Evolutionary conservation across 2,113 vertebrate genomes (phyloP).

Genomic region (Maccullochella peelii): DNA sequence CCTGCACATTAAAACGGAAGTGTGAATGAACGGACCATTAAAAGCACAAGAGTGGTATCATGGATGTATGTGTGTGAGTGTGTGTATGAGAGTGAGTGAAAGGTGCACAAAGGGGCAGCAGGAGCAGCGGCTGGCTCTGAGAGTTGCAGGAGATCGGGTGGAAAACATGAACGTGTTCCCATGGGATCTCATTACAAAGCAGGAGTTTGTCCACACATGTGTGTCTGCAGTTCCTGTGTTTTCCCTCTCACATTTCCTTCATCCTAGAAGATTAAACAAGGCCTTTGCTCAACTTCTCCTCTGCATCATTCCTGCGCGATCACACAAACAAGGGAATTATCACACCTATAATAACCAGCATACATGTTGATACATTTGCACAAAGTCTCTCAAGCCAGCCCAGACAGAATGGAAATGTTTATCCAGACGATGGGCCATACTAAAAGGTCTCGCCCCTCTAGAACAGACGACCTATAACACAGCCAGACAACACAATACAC

Average conservation of each 20-base stretch:
- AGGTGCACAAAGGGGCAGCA: slow-evolving; percentile 25
- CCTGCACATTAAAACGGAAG: not conserved
- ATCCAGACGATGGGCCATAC: slow-evolving; percentile 61
- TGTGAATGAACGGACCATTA: slow-evolving; percentile 11
- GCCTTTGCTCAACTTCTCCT: slow-evolving; percentile 31
- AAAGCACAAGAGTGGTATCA: not conserved
- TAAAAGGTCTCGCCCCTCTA: slow-evolving; percentile 53
- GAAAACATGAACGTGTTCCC: slow-evolving; percentile 64
- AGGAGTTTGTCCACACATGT: slow-evolving; percentile 40
- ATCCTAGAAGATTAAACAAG: slow-evolving; percentile 48
- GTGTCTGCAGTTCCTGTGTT: slow-evolving; percentile 45
- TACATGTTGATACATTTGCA: slow-evolving; percentile 17
- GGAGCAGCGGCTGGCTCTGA: slow-evolving; percentile 26
- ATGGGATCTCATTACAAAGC: slow-evolving; percentile 72
- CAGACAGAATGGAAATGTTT: slow-evolving; percentile 76
- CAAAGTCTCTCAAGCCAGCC: slow-evolving; percentile 33
- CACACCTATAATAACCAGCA: slow-evolving; percentile 32
- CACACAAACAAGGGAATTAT: slow-evolving; percentile 46
- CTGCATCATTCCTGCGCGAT: slow-evolving; percentile 16
- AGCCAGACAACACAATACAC: slow-evolving; percentile 76
- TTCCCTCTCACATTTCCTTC: slow-evolving; percentile 47
- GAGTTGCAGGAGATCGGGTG: slow-evolving; percentile 41
- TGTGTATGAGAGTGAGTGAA: not conserved
- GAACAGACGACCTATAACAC: slow-evolving; percentile 64
- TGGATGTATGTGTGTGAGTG: not conserved